Base-by-base conservation (phyloP, 2,113 vertebrate species). In the Actinemys pallida region DNA sequence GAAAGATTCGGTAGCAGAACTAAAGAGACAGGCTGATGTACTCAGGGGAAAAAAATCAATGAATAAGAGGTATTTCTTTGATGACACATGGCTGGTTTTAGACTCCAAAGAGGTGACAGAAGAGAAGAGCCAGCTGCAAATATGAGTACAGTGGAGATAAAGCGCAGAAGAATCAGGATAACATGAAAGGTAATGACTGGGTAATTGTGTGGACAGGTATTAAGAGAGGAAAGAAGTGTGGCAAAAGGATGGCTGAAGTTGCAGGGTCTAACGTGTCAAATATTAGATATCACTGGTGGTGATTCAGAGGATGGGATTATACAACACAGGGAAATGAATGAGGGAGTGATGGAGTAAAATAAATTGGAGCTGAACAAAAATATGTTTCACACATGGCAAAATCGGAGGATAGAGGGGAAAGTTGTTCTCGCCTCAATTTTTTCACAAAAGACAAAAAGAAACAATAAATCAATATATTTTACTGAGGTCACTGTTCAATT, bases 151-250 rank as follows among this genome's bases (percentile, higher is more conserved):
- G 84, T 11, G 94, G 88, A 97, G 88, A 95, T 85, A 93, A 96
- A 65, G n/a, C 39, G 50, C 27, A 93, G 87, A 92, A 93, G 84
- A 94, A 96, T 93, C 39, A 76, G 79, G 83, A 86, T 92, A 93
- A 95, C 52, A 94, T 72, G 84, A 90, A 91, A 96, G 92, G 92
- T 95, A 97, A 94, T 31, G 59, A 90, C 3, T 80, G 27, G 95
- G 62, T 93, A 96, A 94, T 95, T 91, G 90, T 95, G 76, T 94
- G 92, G 96, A 91, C 45, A 92, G 83, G 92, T 95, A 94, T 82
- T 94, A 94, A 92, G 79, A 95, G 80, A 96, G 90, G 53, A 96
- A 95, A 65, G 90, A 96, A 96, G 56, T 45, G 78, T 47, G 57
- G 80, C 86, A 95, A 97, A 31, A 24, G 81, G 53, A 83, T 76